Evolutionary conservation across 2,113 vertebrate genomes (phyloP).

Genomic region (Harpagus bidentatus): DNA sequence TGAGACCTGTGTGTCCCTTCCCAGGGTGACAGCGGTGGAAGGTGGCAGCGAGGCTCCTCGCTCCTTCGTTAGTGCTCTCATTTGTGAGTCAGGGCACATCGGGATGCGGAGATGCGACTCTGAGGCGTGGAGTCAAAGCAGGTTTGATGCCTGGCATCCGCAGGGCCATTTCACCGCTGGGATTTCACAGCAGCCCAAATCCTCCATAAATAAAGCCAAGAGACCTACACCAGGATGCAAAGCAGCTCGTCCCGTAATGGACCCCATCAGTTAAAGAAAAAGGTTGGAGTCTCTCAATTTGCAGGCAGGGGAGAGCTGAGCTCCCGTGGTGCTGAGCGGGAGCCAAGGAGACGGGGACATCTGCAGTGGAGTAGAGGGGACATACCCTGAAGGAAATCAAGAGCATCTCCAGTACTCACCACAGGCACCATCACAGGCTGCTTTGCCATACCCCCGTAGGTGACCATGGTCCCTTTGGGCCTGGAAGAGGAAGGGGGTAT

Average conservation of each 20-base stretch:
- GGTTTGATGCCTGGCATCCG: not conserved
- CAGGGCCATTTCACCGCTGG: accelerated
- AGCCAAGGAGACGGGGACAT: not conserved
- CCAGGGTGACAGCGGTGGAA: accelerated
- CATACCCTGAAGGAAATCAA: accelerated
- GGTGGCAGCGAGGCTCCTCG: not conserved
- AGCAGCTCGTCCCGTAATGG: accelerated
- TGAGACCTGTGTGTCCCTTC: accelerated
- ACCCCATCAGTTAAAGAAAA: no score
- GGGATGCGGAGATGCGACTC: accelerated
- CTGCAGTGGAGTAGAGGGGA: accelerated
- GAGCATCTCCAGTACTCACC: conserved; percentile 75
- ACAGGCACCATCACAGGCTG: conserved; percentile 89
- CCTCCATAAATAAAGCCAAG: not conserved
- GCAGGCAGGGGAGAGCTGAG: not conserved
- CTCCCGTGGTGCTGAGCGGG: accelerated
- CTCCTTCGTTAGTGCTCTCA: not conserved
- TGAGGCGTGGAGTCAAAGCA: accelerated
- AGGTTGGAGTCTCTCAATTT: not conserved
- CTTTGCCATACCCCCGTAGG: conserved; percentile 96
- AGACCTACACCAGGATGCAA: accelerated
- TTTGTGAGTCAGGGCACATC: not conserved
- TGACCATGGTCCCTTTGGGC: conserved; percentile 90
- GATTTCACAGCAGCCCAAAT: not conserved
- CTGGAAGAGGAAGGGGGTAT: conserved; percentile 58